A percentile compares a stretch with the other conserved stretches of the same genome.
Conservation (phyloP, 2,113 vertebrate genomes). For the Rhombomys opimus region DNA sequence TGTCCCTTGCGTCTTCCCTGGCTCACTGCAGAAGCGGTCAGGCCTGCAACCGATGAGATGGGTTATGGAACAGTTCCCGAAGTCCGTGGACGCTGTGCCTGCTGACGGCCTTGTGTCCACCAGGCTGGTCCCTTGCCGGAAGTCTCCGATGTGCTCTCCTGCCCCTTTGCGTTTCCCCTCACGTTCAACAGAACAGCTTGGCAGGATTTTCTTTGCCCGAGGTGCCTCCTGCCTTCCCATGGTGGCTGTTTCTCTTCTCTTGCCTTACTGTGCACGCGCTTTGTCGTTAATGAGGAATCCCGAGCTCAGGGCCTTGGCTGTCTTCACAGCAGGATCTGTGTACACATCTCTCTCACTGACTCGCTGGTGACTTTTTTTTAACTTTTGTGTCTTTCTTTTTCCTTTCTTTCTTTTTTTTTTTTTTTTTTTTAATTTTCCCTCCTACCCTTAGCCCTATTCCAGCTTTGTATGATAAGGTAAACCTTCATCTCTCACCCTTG, state of each 20-base stretch:
- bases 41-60: not conserved
- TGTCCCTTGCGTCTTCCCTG: not conserved
- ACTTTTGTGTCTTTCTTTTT: too few relatives aligned
- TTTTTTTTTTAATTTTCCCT: not conserved
- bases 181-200: not conserved
- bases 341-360: not conserved
- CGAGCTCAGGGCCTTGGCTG: not conserved
- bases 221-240: not conserved
- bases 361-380: too few relatives aligned
- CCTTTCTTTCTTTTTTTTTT: not conserved
- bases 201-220: not conserved
- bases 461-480: not conserved
- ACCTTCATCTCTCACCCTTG: not conserved
- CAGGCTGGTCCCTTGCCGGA: not conserved
- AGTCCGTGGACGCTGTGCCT: fast-evolving
- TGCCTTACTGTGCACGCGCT: not conserved
- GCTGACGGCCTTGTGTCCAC: not conserved
- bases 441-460: fast-evolving
- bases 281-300: not conserved
- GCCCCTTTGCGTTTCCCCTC: not conserved
- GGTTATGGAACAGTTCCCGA: not conserved
- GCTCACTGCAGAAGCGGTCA: not conserved
- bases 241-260: not conserved
- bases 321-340: not conserved
- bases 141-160: not conserved